Conservation (phyloP, 2,888 invertebrate genomes). For the Drosophila buzzatii region DNA sequence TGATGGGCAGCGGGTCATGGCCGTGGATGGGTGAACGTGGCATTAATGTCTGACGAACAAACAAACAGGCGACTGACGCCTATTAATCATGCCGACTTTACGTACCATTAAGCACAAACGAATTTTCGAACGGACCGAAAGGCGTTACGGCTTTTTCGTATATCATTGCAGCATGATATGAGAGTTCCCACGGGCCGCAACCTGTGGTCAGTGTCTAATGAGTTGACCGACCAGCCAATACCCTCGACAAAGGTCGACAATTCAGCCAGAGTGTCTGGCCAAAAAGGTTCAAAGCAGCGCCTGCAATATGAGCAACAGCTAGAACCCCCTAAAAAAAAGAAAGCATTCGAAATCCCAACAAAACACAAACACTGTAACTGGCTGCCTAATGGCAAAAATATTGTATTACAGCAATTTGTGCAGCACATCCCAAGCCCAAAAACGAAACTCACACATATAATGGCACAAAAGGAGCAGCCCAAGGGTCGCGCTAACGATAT, state of each 20-base stretch:
- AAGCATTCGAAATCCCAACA: conserved; percentile 18
- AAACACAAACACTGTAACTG: conserved; percentile 52
- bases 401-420: conserved; percentile 78
- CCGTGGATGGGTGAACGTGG: background rate
- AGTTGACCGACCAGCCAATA: conserved; percentile 15
- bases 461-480: conserved; percentile 37
- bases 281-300: conserved; percentile 38
- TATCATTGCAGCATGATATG: conserved; percentile 54
- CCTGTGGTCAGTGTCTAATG: conserved; percentile 8
- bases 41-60: conserved; percentile 73
- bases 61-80: conserved; percentile 75
- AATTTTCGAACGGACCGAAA: conserved; percentile 51
- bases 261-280: background rate
- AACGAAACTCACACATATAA: conserved; percentile 31
- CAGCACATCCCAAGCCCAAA: conserved; percentile 33
- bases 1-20: background rate
- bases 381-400: conserved; percentile 77
- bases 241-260: background rate
- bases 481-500: conserved; percentile 80
- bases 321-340: conserved; percentile 23
- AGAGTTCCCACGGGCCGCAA: conserved; percentile 28
- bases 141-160: conserved; percentile 48
- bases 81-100: conserved; percentile 79
- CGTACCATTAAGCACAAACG: conserved; percentile 77
- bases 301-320: conserved; percentile 29